Base-by-base conservation (phyloP, 2,113 vertebrate genomes). In the Festucalex cinctus region DNA sequence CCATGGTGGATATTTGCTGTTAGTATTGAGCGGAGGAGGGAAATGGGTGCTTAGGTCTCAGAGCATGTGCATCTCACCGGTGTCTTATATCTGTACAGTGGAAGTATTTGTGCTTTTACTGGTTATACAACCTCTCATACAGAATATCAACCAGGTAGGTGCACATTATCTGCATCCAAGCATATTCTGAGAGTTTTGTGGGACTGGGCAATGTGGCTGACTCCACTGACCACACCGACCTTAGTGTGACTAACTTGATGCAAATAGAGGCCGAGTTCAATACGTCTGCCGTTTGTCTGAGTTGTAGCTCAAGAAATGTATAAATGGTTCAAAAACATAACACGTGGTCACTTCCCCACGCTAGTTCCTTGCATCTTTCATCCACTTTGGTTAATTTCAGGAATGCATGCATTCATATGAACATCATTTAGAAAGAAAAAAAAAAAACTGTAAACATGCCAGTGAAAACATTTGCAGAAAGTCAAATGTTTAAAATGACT, bases 391-490 rank as follows among this genome's bases (percentile, higher is more conserved):
- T 88, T 80, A 66, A 76, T 76, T 83, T 79, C 70, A 85, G 81
- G 85, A 88, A 87, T 82, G 83, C 86, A 88, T 90, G 86, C 88
- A 82, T 88, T 85, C 82, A 84, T 71, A 76, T 84, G 68, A 85
- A 64, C 69, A 80, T 77, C 70, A 73, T 74, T 53, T 36, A 17
- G 0, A 35, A 53, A 32, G 32, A 54, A 59, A 70, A 51, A 71
- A 48, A 46, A 77, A 65, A 64, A 77, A 75, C 66, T 74, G 79
- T 65, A 76, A 78, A 88, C 88, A 86, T 88, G 85, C 88, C 76
- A 14, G 63, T 80, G 85, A 78, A 85, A 86, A 84, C 74, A 77
- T 74, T 65, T 67, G 73, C 69, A 79, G 63, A 63, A 85, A 83
- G 70, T 68, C 71, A 84, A 80, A 59, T 66, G 65, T 78, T 85